These are phyloP conservation scores for Sialia sialis DNA, from an alignment of 2,113 vertebrate genomes.

Conservation along the genomic window DNA sequence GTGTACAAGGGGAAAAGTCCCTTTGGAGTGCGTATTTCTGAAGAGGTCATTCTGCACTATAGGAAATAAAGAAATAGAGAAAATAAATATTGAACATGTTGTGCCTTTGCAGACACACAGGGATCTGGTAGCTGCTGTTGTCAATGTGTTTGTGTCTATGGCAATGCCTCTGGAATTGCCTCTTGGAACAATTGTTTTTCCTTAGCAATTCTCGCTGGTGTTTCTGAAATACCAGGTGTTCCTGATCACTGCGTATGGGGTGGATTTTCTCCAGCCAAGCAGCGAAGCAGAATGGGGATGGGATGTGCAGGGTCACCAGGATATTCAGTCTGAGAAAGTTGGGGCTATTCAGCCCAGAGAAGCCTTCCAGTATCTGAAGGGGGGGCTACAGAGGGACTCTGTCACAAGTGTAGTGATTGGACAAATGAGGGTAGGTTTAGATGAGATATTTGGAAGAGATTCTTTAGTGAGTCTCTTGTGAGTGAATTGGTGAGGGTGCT, in stretches of 20 bases:
- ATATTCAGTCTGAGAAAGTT: not conserved
- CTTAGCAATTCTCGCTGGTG: not conserved
- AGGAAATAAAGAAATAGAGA: not conserved
- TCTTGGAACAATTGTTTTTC: not conserved
- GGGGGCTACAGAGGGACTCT: not conserved
- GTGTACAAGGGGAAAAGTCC: not conserved
- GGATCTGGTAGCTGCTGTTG: not conserved
- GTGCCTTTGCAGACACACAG: not conserved
- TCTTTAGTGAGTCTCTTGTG: not conserved
- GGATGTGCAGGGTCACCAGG: not conserved
- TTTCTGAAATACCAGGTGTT: not conserved
- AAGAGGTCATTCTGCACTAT: not conserved
- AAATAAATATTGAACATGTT: not conserved
- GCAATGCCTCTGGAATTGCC: not conserved
- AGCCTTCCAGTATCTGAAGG: not conserved
- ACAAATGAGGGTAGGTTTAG: not conserved
- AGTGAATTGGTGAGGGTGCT: not conserved
- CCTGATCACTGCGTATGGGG: not conserved
- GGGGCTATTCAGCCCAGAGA: not conserved
- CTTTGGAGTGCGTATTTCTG: not conserved
- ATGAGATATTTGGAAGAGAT: not conserved
- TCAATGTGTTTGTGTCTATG: fast-evolving
- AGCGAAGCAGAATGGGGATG: not conserved
- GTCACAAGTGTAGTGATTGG: not conserved
- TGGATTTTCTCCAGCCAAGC: not conserved